Evolutionary conservation across 2,888 invertebrate species (phyloP), one percentile per base, ranked within the genome.

Genomic region (Lasioglossum calceatum): DNA sequence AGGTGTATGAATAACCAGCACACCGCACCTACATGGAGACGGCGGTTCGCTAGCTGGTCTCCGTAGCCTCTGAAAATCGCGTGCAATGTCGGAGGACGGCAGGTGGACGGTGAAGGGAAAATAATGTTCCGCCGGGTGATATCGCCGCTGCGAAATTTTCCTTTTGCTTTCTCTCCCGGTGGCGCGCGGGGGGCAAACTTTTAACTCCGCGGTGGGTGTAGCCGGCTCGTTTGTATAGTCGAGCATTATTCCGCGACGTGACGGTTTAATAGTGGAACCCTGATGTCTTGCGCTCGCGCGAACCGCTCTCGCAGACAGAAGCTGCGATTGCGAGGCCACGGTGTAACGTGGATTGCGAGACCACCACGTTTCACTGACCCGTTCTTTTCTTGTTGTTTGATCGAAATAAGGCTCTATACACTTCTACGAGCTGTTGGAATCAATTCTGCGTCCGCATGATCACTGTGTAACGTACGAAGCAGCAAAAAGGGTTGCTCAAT

Each of bases 21-120:
- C 77, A 79, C 87, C 74, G 86, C 58, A 23, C 81, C 70, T 84
- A 86, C 79, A 73, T 79, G 76, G 54, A 61, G 44, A 54, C 77
- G 76, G 54, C 2, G 23, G 54, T 54, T 54, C n/a, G 10, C 58
- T 58, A 12, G 58, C 77, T 81, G 73, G 80, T 61, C 83, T 36
- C 79, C 75, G 73, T 61, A 64, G 85, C 82, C 83, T 90, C 87
- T 91, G 90, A 91, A 91, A 91, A 91, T 91, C 90, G 91, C 88
- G 89, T 87, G 90, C 90, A 90, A 87, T 87, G 88, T 91, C 90
- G 89, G 86, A 86, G 84, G 90, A 86, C 87, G 90, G 88, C 90
- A 89, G 91, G 91, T 89, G 91, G 87, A 88, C 86, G 90, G 90
- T 91, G 88, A 91, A 89, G 90, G 88, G 90, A 91, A 90, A 91